A percentile compares a stretch with the other conserved stretches of the same genome.
Evolutionary conservation across 2,113 vertebrate species (phyloP).

Genomic region (Monopterus albus): DNA sequence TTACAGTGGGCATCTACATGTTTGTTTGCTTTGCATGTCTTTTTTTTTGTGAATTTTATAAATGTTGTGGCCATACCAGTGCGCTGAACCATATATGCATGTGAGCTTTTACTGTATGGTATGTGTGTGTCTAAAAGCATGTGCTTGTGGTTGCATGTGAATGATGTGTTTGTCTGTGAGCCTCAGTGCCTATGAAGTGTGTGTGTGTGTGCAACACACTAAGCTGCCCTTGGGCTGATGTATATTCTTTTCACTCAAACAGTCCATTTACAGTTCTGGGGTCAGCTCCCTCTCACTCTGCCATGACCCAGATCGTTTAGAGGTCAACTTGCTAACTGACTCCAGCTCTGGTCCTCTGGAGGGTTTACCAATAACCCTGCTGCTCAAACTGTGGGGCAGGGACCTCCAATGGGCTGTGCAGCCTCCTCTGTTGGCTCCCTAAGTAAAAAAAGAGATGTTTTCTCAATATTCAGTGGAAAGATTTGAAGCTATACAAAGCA

Average conservation of each 20-base stretch:
- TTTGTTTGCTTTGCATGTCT: conserved; percentile 67
- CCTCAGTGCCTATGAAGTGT: neutral
- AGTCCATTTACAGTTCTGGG: conserved; percentile 72
- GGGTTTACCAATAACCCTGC: conserved; percentile 11
- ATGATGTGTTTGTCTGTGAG: conserved; percentile 36
- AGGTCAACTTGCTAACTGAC: conserved; percentile 65
- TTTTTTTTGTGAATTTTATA: conserved; percentile 37
- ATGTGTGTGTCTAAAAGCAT: conserved; percentile 7
- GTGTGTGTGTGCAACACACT: conserved; percentile 60
- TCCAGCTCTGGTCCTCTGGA: conserved; percentile 56
- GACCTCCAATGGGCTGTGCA: neutral
- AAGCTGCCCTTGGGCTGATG: conserved; percentile 51
- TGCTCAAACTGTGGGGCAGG: neutral
- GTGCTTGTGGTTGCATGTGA: conserved; percentile 26
- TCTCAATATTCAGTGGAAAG: too few species aligned
- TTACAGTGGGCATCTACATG: conserved; percentile 51
- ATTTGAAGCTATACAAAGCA: too few species aligned
- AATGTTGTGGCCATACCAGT: conserved; percentile 27
- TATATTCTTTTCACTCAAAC: conserved; percentile 68
- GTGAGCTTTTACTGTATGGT: conserved; percentile 23
- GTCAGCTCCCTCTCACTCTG: conserved; percentile 62
- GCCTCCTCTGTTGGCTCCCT: neutral
- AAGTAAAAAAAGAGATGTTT: neutral
- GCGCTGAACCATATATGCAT: conserved; percentile 18
- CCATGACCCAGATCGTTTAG: conserved; percentile 58